Evolutionary conservation across 2,797 vertebrate genomes (phyloP), one percentile per base, ranked within the genome.

Genomic region (Acipenser ruthenus): DNA sequence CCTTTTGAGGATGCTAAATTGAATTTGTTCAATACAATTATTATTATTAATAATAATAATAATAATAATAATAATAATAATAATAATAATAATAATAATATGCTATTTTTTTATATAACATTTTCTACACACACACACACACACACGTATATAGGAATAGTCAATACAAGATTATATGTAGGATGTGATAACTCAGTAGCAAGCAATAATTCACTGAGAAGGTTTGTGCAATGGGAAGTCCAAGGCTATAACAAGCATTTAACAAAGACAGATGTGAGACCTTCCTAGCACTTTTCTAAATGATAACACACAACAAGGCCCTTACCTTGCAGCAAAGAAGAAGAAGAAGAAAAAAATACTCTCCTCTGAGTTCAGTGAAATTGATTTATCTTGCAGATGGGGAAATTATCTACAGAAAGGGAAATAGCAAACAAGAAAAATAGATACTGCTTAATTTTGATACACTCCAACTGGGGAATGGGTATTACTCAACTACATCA

Each of bases 231-330:
- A 10, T 65, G 37, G 37, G 69, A 50, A 70, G 69, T 65, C 65
- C 61, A 63, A 66, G 65, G 61, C 60, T 67, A 56, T 59, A 66
- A 15, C 59, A 66, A 63, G 64, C 69, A 50, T 70, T 70, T 67
- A 70, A 67, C 69, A 70, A 70, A 63, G 69, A 70, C 53, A 64
- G 65, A 67, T 70, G 60, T 59, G 65, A 63, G 52, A 66, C 52
- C 69, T 61, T 65, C 63, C 60, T 53, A 55, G 50, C 60, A 70
- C 53, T 63, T 70, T 50, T 58, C 53, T 63, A 66, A 63, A 49
- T 62, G 51, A 66, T 37, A 37, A 37, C 37, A 37, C 37, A 37
- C 37, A 37, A 37, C 37, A 37, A 37, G 64, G 53, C 65, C 60
- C 58, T 65, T 60, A 70, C 64, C 13, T 9, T 66, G 60, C 51